Conservation (phyloP, 2,888 invertebrate species). For the Volucella zonaria region DNA sequence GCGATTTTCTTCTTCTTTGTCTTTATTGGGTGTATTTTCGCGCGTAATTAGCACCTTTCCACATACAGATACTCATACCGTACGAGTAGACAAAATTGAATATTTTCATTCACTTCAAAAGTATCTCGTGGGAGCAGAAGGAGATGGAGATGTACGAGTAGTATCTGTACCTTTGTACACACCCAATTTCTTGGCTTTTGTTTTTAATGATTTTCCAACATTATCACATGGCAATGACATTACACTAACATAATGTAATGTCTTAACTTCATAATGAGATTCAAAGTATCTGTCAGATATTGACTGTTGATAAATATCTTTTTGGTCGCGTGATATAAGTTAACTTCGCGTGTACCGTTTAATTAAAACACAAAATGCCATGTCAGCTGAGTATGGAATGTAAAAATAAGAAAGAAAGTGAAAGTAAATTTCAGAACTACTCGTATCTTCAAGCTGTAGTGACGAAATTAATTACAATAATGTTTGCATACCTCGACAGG, state of each 20-base stretch:
- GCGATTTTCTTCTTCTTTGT: constrained; percentile 18
- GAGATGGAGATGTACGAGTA: not conserved
- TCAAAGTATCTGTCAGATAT: constrained; percentile 60
- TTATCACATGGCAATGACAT: constrained; percentile 41
- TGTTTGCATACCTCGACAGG: constrained; percentile 45
- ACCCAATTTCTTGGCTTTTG: constrained; percentile 53
- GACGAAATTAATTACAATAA: constrained; percentile 56
- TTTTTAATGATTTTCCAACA: constrained; percentile 61
- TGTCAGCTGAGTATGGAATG: constrained; percentile 5
- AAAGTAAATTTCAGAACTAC: constrained; percentile 42
- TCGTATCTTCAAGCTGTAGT: constrained; percentile 19
- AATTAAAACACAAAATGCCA: constrained; percentile 61
- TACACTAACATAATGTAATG: constrained; percentile 53
- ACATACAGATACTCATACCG: not conserved
- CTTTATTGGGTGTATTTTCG: constrained; percentile 48
- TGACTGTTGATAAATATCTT: constrained; percentile 12
- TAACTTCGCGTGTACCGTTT: constrained; percentile 48
- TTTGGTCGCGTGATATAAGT: constrained; percentile 51
- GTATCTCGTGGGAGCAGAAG: not conserved
- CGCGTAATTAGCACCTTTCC: constrained; percentile 53
- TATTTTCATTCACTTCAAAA: constrained; percentile 34
- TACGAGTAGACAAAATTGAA: constrained; percentile 45
- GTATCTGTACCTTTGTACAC: constrained; percentile 1
- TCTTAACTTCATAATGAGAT: constrained; percentile 63
- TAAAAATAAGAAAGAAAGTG: constrained; percentile 1